Evolutionary conservation across 2,113 vertebrate species (phyloP).

Genomic region (Corvus cornix): DNA sequence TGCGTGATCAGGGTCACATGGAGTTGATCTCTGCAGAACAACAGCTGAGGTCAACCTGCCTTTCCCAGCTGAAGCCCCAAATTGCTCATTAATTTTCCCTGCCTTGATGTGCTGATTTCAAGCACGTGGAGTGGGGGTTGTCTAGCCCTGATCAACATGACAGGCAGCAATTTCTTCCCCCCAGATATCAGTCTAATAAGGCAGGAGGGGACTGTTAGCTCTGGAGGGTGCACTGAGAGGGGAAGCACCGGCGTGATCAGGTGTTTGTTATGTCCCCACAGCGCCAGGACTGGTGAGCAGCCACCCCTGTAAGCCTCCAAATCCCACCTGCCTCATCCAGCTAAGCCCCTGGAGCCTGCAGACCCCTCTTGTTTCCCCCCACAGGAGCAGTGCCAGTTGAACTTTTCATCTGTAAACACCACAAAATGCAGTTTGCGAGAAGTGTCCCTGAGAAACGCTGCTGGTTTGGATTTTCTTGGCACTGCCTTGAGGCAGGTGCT

Average conservation of each 20-base stretch:
- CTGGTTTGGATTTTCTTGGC: not conserved
- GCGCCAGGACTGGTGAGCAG: not conserved
- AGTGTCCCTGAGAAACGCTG: not conserved
- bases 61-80: not conserved
- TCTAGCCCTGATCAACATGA: not conserved
- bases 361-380: not conserved
- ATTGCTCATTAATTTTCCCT: not conserved
- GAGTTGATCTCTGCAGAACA: not conserved
- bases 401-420: not conserved
- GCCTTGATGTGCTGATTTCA: not conserved
- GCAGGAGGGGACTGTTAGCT: not conserved
- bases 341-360: not conserved
- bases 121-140: not conserved
- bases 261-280: not conserved
- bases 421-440: not conserved
- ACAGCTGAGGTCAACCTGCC: not conserved
- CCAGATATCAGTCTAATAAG: not conserved
- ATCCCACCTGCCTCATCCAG: not conserved
- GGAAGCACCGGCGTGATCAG: fast-evolving
- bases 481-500: not conserved
- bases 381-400: not conserved
- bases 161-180: not conserved
- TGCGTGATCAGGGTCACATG: fast-evolving
- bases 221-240: not conserved
- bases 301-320: not conserved